Evolutionary conservation across 2,113 vertebrate species (phyloP).

Genomic region (Actenoides hombroni): DNA sequence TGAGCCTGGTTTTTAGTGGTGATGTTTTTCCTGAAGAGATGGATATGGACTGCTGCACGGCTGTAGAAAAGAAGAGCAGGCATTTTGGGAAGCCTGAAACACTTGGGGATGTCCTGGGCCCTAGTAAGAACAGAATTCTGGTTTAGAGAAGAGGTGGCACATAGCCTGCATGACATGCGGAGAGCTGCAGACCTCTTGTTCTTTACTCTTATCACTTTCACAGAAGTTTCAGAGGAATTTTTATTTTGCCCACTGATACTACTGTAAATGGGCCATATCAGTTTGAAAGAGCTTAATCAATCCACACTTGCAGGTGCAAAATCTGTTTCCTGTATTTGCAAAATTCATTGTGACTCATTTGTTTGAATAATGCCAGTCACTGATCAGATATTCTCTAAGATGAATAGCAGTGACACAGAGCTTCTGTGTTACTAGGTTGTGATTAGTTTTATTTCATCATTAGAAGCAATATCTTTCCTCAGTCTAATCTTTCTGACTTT

Average conservation of each 20-base stretch:
- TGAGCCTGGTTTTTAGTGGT: background rate
- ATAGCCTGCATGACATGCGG: background rate
- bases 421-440: background rate
- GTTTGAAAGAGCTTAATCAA: conserved; percentile 2
- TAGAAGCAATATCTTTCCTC: background rate
- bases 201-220: background rate
- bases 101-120: background rate
- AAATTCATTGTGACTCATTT: conserved; percentile 7
- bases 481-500: background rate
- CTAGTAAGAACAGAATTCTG: background rate
- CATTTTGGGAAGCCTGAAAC: background rate
- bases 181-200: background rate
- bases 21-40: background rate
- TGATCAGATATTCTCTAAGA: conserved; percentile 7
- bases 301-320: background rate
- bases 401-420: background rate
- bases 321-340: conserved; percentile 39
- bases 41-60: background rate
- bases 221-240: background rate
- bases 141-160: background rate
- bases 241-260: background rate
- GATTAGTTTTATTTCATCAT: background rate
- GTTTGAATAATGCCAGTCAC: background rate
- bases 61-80: background rate
- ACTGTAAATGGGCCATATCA: background rate